Evolutionary conservation across 2,113 vertebrate genomes (phyloP).

Genomic region (Macroglossus sobrinus): DNA sequence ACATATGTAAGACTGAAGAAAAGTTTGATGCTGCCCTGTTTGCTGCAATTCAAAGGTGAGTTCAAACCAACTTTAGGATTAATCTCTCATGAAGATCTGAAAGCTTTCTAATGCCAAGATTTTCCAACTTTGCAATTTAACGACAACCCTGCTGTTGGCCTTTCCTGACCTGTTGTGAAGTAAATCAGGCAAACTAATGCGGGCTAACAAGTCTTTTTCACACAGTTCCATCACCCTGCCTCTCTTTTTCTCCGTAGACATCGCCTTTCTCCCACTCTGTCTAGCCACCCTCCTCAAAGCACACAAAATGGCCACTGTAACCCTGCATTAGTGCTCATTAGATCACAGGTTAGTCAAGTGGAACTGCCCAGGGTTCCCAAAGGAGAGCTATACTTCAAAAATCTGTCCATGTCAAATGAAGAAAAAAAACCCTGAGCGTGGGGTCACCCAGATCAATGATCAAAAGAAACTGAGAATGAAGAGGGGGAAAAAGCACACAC

Average conservation of each 20-base stretch:
- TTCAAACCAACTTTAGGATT: conserved; percentile 74
- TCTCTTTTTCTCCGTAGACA: conserved; percentile 79
- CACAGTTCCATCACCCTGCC: conserved; percentile 80
- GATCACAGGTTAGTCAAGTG: conserved; percentile 89
- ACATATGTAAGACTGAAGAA: conserved; percentile 17
- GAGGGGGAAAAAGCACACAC: conserved; percentile 57
- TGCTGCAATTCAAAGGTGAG: conserved; percentile 68
- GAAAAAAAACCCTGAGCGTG: conserved; percentile 86
- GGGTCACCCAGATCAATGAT: conserved; percentile 96
- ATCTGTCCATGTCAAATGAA: conserved; percentile 92
- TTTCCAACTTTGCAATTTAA: conserved; percentile 84
- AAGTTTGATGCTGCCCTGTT: conserved; percentile 44
- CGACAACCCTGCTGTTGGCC: conserved; percentile 79
- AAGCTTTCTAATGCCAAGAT: conserved; percentile 78
- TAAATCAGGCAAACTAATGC: conserved; percentile 87
- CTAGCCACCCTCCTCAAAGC: conserved; percentile 83
- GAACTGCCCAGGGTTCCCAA: conserved; percentile 86
- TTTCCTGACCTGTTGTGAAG: conserved; percentile 83
- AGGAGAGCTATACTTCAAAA: conserved; percentile 89
- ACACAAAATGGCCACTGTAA: conserved; percentile 86
- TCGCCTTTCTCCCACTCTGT: conserved; percentile 81
- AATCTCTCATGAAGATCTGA: conserved; percentile 74
- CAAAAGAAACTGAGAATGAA: conserved; percentile 88
- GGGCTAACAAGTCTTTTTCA: conserved; percentile 85
- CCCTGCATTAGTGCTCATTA: conserved; percentile 86